phyloP scores from a whole-genome alignment of 2,888 invertebrate species.

The Perizoma flavofasciatum region DNA sequence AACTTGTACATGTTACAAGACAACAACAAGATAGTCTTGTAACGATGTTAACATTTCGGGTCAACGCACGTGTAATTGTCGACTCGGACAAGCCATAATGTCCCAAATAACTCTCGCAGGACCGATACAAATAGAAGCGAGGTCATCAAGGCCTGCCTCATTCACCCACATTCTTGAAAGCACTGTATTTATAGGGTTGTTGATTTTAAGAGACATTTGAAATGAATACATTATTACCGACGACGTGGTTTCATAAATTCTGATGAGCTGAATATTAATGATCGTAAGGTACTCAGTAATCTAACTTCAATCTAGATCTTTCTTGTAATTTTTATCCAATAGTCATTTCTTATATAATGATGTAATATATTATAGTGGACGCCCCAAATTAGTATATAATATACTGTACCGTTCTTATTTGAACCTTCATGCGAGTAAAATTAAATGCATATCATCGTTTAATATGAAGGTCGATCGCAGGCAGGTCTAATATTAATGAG shows the following conservation, averaged over 20 bases:
- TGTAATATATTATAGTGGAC: too few relatives aligned
- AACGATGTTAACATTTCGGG: slow-evolving; percentile 50
- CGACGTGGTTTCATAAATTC: background rate
- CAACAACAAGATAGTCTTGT: slow-evolving; percentile 18
- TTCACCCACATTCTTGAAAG: slow-evolving; percentile 38
- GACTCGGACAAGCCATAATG: slow-evolving; percentile 54
- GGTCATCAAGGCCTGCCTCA: slow-evolving; percentile 38
- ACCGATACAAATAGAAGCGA: slow-evolving; percentile 54
- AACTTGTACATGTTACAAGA: slow-evolving; percentile 5
- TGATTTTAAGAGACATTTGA: slow-evolving; percentile 17
- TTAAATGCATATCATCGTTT: slow-evolving; percentile 36
- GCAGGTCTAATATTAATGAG: slow-evolving; percentile 34
- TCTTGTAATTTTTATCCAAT: background rate
- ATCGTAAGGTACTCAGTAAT: slow-evolving; percentile 9
- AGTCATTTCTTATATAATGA: too few relatives aligned
- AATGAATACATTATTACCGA: slow-evolving; percentile 3
- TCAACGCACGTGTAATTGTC: slow-evolving; percentile 66
- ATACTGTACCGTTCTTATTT: too few relatives aligned
- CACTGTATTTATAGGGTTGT: slow-evolving; percentile 32
- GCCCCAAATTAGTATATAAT: too few relatives aligned
- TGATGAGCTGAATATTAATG: too few relatives aligned
- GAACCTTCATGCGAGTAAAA: background rate
- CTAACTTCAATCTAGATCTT: background rate
- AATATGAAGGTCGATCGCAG: slow-evolving; percentile 44
- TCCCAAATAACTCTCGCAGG: slow-evolving; percentile 60